A percentile compares a stretch with the other conserved stretches of the same genome.
Evolutionary conservation across 2,888 invertebrate species (phyloP).

Genomic region (Phaonia tiefii): DNA sequence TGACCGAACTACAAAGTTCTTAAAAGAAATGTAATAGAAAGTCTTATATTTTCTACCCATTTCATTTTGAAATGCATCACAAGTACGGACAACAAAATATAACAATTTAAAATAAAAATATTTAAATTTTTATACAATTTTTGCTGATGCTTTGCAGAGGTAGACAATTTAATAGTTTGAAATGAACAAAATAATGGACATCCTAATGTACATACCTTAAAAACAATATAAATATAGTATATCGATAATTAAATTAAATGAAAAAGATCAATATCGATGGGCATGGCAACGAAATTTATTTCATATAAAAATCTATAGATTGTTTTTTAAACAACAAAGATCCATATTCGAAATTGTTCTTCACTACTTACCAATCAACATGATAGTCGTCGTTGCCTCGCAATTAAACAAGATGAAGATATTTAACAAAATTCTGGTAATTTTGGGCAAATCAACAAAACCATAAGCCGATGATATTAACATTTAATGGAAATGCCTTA

Average conservation of each 20-base stretch:
- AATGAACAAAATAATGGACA: not conserved
- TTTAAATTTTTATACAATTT: too few species aligned
- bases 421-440: not conserved
- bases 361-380: conserved; percentile 49
- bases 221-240: not conserved
- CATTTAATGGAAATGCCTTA: not conserved
- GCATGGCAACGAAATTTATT: conserved; percentile 6
- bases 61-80: too few species aligned
- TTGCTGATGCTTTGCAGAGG: too few species aligned
- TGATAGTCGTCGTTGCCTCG: conserved; percentile 26
- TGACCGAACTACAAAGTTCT: too few species aligned
- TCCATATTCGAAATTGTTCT: too few species aligned
- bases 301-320: too few species aligned
- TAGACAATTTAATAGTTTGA: not conserved
- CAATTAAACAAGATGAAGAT: not conserved
- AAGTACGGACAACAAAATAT: too few species aligned
- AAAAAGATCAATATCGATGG: conserved; percentile 42
- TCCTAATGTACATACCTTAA: conserved; percentile 13
- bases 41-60: too few species aligned
- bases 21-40: too few species aligned
- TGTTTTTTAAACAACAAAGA: too few species aligned
- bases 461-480: not conserved
- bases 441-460: not conserved
- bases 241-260: conserved; percentile 41
- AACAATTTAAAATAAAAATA: too few species aligned